Base-by-base conservation (phyloP, 2,113 vertebrate genomes). In the Mustela nigripes region DNA sequence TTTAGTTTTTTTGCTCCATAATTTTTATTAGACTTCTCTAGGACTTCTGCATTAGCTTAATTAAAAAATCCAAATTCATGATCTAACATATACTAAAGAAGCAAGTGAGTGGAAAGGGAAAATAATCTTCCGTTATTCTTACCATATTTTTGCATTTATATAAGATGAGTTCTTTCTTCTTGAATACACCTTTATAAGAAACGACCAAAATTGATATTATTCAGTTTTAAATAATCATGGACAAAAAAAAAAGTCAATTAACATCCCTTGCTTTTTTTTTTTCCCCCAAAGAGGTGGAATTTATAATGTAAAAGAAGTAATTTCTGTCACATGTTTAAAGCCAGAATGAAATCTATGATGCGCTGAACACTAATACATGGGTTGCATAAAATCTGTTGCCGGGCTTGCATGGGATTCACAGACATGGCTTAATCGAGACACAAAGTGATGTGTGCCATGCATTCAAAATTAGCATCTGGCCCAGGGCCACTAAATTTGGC, bases 391-490 rank as follows among this genome's bases (percentile, higher is more conserved):
- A 98, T 98, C 97, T 98, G 89, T 97, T 97, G 74, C 95, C 97
- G 90, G 31, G 58, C 0, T 98, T 98, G 94, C 88, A 65, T 97
- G 89, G 93, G 91, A 98, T 98, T 94, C 89, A 73, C 97, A 98
- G 97, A 98, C 97, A 22, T 94, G 98, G 98, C 97, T 98, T 98
- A 98, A 98, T 98, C 58, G 36, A 99, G 99, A 99, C 98, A 98
- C 98, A 97, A 99, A 96, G 96, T 15, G 95, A 98, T 98, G 96
- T 96, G 98, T 98, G 98, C 97, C 98, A 0, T 98, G 98, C 98
- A 99, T 98, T 94, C 96, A 92, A 98, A 98, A 99, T 99, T 98
- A 99, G 98, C 84, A 67, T 92, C 96, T 99, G 99, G 98, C 98
- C 82, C 63, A 84, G 94, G 97, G 99, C 99, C 99, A 99, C 94